Evolutionary conservation across 1,140 invertebrate genomes (phyloP), one percentile per base, ranked within the genome.

Genomic region (Aradophagus sp.): DNA sequence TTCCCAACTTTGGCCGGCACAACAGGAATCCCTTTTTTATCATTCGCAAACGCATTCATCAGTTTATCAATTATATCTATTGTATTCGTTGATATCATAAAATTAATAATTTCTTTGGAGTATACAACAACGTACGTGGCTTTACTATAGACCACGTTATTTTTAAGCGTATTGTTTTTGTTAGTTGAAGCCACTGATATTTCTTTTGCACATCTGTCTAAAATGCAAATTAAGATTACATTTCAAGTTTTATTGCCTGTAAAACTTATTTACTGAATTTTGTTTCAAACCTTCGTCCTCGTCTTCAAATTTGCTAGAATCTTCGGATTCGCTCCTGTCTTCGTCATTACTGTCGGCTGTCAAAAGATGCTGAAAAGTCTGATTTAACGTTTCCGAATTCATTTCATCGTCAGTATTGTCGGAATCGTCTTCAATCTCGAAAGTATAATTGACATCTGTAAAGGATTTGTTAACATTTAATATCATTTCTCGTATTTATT

Each of bases 321-420:
- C 90, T 31, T 91, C 91, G 10, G 89, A 89, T 56, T 91, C 90
- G 73, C 90, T 92, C 19, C 88, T 87, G 73, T 93, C 92, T 41
- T 91, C 91, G 23, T 90, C 90, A 71, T 92, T 93, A 69, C 90
- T 92, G 66, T 93, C 92, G 58, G 89, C 91, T 23, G 90, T 92
- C 81, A 95, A 93, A 50, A 95, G 84, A 83, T 93, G 91, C 44
- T 89, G 89, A 61, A 93, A 91, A 26, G 91, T 91, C 36, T 87
- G 89, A 0, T 90, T 88, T 26, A 93, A 81, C 81, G 91, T 93
- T 67, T 92, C 91, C 0, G 74, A 75, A 32, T 88, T 89, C 67
- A 89, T 89, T 67, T 94, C 92, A 67, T 87, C 89, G 65, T 90
- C 90, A 62, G 95, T 93, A 71, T 92, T 92, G 69, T 95, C 93